A percentile compares a stretch with the other conserved stretches of the same genome.
These are phyloP conservation scores for Hoplostethus atlanticus DNA, from an alignment of 2,797 vertebrate genomes.

Conservation along the genomic window DNA sequence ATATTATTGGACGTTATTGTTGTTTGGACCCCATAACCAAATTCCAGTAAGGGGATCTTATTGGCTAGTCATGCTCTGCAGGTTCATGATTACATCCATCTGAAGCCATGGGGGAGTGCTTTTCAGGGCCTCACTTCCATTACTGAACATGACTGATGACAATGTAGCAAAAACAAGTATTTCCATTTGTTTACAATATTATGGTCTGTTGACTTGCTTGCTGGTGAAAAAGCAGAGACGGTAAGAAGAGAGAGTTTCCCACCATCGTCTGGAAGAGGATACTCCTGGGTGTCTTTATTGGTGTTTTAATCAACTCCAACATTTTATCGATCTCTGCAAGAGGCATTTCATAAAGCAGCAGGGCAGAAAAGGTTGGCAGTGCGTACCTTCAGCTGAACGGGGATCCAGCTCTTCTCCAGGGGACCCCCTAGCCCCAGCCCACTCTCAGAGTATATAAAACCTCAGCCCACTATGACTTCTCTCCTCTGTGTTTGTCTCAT, in stretches of 20 bases:
- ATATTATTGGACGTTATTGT: constrained; percentile 8
- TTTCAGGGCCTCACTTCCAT: constrained; percentile 2
- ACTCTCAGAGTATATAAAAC: constrained; percentile 9
- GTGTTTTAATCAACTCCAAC: constrained; percentile 81
- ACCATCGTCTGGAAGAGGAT: constrained; percentile 54
- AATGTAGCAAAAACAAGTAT: constrained; percentile 18
- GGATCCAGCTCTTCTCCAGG: constrained; percentile 64
- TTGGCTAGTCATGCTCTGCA: neutral
- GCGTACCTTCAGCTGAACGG: constrained; percentile 69
- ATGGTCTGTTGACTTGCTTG: constrained; percentile 23
- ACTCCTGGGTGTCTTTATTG: constrained; percentile 74
- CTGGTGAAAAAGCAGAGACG: constrained; percentile 27
- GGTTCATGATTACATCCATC: constrained; percentile 13
- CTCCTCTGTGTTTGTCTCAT: constrained; percentile 9
- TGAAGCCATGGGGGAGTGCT: neutral
- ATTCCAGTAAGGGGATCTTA: neutral
- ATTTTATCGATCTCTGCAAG: constrained; percentile 77
- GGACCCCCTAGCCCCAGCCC: constrained; percentile 32
- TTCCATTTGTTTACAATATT: constrained; percentile 22
- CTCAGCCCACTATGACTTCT: neutral
- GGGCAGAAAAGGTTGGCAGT: constrained; percentile 67
- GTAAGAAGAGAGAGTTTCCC: constrained; percentile 43
- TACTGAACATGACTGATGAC: neutral
- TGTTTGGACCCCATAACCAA: constrained; percentile 3
- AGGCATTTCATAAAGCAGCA: constrained; percentile 78